Conservation (phyloP, 2,888 invertebrate species). For the Hemaris fuciformis region DNA sequence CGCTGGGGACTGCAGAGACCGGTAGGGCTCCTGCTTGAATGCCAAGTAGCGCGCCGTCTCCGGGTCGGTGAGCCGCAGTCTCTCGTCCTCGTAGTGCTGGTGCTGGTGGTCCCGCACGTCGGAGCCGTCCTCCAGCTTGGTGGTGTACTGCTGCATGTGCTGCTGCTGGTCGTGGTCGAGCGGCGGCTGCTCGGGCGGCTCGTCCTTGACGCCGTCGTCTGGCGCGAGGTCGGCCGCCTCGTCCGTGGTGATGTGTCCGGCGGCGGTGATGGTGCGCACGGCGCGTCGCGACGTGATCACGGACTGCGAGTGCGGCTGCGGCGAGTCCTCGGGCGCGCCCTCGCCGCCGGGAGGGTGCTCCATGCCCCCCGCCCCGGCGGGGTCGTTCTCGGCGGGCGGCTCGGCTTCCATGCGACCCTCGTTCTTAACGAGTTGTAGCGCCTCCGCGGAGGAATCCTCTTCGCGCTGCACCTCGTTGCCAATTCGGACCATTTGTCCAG, state of each 20-base stretch:
- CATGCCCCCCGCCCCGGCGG: slow-evolving; percentile 12
- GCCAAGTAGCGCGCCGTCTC: slow-evolving; percentile 68
- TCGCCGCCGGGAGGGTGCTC: slow-evolving; percentile 19
- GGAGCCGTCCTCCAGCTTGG: slow-evolving; percentile 46
- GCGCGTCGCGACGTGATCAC: slow-evolving; percentile 82
- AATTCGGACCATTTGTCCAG: slow-evolving; percentile 38
- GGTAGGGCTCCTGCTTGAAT: slow-evolving; percentile 68
- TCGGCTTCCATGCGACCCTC: slow-evolving; percentile 52
- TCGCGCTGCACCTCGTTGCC: slow-evolving; percentile 42
- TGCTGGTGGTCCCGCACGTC: slow-evolving; percentile 41
- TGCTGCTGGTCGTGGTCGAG: slow-evolving; percentile 44
- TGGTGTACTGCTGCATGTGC: slow-evolving; percentile 47
- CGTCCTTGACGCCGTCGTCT: slow-evolving; percentile 68
- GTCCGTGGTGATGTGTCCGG: slow-evolving; percentile 80
- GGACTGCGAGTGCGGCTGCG: slow-evolving; percentile 60
- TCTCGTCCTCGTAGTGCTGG: slow-evolving; percentile 61
- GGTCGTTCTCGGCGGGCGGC: slow-evolving; percentile 17
- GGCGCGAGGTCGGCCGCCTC: slow-evolving; percentile 32
- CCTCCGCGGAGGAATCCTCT: slow-evolving; percentile 45
- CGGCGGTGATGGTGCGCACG: slow-evolving; percentile 82
- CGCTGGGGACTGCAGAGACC: slow-evolving; percentile 42
- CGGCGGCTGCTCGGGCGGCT: slow-evolving; percentile 54
- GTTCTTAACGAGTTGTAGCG: slow-evolving; percentile 69
- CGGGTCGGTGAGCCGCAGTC: slow-evolving; percentile 57
- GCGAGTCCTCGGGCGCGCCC: slow-evolving; percentile 27